phyloP scores from a whole-genome alignment of 1,140 invertebrate species.

The Octopus sinensis region DNA sequence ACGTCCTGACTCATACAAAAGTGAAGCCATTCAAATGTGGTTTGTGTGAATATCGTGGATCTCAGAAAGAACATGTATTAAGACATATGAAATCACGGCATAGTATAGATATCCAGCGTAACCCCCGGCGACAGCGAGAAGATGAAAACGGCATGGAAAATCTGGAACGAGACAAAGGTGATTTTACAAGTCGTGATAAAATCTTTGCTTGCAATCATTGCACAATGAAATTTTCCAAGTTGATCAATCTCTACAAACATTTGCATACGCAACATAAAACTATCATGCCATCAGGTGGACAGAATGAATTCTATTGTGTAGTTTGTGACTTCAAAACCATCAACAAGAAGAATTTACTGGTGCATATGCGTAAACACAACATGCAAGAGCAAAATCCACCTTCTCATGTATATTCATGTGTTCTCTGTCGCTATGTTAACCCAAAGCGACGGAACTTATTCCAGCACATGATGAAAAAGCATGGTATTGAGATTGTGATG shows the following conservation, averaged over 20 bases:
- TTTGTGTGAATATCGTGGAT: constrained; percentile 47
- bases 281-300: constrained; percentile 39
- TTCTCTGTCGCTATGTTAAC: constrained; percentile 51
- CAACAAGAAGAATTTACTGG: constrained; percentile 50
- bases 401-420: constrained; percentile 52
- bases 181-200: constrained; percentile 48
- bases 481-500: constrained; percentile 51
- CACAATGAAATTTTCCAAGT: constrained; percentile 54
- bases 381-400: constrained; percentile 45
- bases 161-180: constrained; percentile 29
- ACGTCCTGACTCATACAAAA: constrained; percentile 50
- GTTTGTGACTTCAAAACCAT: constrained; percentile 52
- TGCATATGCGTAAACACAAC: constrained; percentile 56
- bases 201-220: constrained; percentile 56
- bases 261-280: constrained; percentile 49
- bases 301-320: constrained; percentile 47
- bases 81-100: constrained; percentile 51
- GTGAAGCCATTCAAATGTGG: constrained; percentile 52
- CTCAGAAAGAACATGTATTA: constrained; percentile 53
- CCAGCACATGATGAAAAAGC: constrained; percentile 55
- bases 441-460: constrained; percentile 49
- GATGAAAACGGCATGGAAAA: constrained; percentile 20
- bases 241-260: constrained; percentile 55
- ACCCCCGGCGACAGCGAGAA: constrained; percentile 19
- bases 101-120: constrained; percentile 39